A percentile compares a stretch with the other conserved stretches of the same genome.
phyloP scores from a whole-genome alignment of 1,140 invertebrate species.

The Panonychus citri region DNA sequence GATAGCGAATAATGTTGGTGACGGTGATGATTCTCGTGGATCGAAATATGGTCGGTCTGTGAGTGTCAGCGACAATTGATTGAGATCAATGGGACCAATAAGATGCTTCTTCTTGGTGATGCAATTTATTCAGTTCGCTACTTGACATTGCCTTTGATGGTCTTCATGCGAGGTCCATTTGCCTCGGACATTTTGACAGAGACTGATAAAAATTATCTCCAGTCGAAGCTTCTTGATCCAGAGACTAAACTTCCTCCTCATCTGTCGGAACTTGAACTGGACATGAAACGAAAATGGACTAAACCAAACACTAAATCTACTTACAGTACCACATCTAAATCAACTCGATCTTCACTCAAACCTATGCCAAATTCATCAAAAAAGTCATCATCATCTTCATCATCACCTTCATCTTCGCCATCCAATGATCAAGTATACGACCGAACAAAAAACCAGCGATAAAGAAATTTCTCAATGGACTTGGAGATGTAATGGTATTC shows the following conservation, averaged over 20 bases:
- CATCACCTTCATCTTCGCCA: no score
- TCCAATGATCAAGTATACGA: background rate
- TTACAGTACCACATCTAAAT: no score
- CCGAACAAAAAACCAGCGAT: slow-evolving; percentile 13
- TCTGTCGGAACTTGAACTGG: background rate
- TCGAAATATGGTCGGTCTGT: slow-evolving; percentile 36
- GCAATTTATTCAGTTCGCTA: slow-evolving; percentile 39
- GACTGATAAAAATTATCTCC: slow-evolving; percentile 19
- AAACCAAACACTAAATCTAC: background rate
- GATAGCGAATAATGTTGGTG: no score
- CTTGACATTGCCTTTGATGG: slow-evolving; percentile 33
- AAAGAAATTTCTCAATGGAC: slow-evolving; percentile 13
- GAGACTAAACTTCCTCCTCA: background rate
- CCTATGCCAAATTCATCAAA: background rate
- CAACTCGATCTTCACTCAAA: background rate
- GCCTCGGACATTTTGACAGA: slow-evolving; percentile 21
- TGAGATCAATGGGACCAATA: slow-evolving; percentile 34
- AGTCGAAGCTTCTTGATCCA: slow-evolving; percentile 12
- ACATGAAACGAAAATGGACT: background rate
- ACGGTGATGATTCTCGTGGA: no score
- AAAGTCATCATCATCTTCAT: background rate
- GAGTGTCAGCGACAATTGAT: slow-evolving; percentile 36
- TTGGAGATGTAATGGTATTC: slow-evolving; percentile 14
- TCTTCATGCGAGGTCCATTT: slow-evolving; percentile 30
- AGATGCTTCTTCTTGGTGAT: slow-evolving; percentile 32